phyloP scores from a whole-genome alignment of 2,113 vertebrate species.

The Semnornis frantzii region DNA sequence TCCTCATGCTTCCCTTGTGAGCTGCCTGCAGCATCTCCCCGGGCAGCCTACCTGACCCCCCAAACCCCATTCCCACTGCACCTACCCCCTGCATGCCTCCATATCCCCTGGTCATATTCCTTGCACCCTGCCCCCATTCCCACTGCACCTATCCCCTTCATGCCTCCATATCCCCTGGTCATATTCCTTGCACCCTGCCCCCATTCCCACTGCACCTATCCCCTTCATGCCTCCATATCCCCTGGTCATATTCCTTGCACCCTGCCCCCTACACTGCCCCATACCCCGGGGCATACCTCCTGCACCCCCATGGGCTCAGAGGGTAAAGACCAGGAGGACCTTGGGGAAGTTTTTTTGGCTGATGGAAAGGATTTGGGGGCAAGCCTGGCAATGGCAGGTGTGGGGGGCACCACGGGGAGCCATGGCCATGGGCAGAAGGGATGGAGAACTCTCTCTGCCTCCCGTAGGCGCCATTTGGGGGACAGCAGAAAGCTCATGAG shows the following conservation, averaged over 20 bases:
- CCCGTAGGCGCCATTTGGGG: not conserved
- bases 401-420: fast-evolving
- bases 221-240: not conserved
- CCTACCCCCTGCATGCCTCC: not conserved
- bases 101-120: not conserved
- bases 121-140: not conserved
- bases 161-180: not conserved
- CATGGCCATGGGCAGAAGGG: not conserved
- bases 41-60: not conserved
- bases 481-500: not conserved
- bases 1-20: no score
- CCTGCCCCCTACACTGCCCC: not conserved
- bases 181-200: not conserved
- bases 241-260: not conserved
- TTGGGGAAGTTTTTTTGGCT: not conserved
- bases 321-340: not conserved
- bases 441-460: not conserved
- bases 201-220: not conserved
- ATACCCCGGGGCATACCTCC: not conserved
- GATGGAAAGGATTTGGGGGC: not conserved
- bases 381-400: fast-evolving
- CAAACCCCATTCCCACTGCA: not conserved
- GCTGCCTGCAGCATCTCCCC: not conserved
- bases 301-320: not conserved
- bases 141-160: not conserved